Base-by-base conservation (phyloP, 1,140 invertebrate species). In the Paralvinella palmiformis region DNA sequence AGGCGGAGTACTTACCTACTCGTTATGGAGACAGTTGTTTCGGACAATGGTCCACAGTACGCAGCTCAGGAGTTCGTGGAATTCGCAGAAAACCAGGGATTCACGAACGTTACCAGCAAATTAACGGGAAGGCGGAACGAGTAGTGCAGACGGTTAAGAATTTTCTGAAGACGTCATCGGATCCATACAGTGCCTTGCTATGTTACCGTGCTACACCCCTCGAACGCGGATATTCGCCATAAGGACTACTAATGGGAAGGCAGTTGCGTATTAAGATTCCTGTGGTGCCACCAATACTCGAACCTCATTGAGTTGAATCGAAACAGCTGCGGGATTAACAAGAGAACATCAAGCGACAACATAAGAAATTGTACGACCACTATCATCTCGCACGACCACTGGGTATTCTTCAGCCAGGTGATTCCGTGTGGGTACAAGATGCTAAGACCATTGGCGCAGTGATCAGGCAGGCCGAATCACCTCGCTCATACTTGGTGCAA, bases 41-140 rank as follows among this genome's bases (percentile, higher is more conserved):
- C 57, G 4, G 63, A 65, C 27, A 65, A 65, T 29, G 36, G 35
- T 45, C 63, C 63, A 59, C 58, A 60, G 35, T 60, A 15, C 13
- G 35, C 41, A 45, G 15, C 35, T 45, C 58, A 45, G 17, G 35
- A 60, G 20, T 41, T 45, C 15, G 31, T 6, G n/a, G 36, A n/a
- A 57, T 57, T 57, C 27, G 55, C n/a, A 3, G 13, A 57, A 50
- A n/a, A n/a, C n/a, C n/a, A n/a, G n/a, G n/a, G n/a, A n/a, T n/a
- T n/a, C n/a, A n/a, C n/a, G n/a, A n/a, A n/a, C n/a, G n/a, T n/a
- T n/a, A n/a, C n/a, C n/a, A n/a, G n/a, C n/a, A n/a, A n/a, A n/a
- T n/a, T n/a, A n/a, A n/a, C n/a, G n/a, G n/a, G n/a, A 22, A 53
- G 24, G 50, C 50, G 7, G 50, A 53, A 53, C 13, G 50, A 27